phyloP scores from a whole-genome alignment of 2,888 invertebrate genomes.

The Polymixis lichenea region DNA sequence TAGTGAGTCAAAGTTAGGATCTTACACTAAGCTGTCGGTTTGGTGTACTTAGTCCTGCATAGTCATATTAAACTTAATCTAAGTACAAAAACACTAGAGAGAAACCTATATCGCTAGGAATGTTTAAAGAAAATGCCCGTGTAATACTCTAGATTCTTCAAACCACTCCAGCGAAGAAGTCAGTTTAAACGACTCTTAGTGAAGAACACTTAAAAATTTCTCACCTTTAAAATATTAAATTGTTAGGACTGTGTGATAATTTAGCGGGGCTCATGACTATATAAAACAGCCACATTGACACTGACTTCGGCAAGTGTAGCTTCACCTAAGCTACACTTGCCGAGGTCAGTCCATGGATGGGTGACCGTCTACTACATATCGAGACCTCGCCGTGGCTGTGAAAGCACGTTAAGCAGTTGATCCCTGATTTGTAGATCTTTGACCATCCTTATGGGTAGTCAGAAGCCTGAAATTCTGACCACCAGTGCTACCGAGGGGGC shows the following conservation, averaged over 20 bases:
- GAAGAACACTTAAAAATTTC: slow-evolving; percentile 10
- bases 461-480: too few species aligned
- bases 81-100: neutral
- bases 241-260: neutral
- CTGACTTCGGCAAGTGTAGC: too few species aligned
- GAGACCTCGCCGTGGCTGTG: neutral
- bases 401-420: neutral
- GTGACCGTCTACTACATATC: neutral
- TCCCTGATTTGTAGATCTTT: neutral
- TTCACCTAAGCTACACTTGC: neutral
- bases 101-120: neutral
- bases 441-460: neutral
- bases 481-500: neutral
- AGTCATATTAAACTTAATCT: neutral
- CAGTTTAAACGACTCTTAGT: neutral
- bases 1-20: too few species aligned
- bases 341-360: neutral
- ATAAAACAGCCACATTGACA: neutral
- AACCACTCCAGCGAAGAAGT: neutral
- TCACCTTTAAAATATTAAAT: slow-evolving; percentile 1
- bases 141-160: slow-evolving; percentile 1
- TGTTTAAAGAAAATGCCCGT: neutral
- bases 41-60: too few species aligned
- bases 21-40: too few species aligned
- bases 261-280: neutral